phyloP scores from a whole-genome alignment of 2,113 vertebrate genomes.

The Okapia johnstoni region DNA sequence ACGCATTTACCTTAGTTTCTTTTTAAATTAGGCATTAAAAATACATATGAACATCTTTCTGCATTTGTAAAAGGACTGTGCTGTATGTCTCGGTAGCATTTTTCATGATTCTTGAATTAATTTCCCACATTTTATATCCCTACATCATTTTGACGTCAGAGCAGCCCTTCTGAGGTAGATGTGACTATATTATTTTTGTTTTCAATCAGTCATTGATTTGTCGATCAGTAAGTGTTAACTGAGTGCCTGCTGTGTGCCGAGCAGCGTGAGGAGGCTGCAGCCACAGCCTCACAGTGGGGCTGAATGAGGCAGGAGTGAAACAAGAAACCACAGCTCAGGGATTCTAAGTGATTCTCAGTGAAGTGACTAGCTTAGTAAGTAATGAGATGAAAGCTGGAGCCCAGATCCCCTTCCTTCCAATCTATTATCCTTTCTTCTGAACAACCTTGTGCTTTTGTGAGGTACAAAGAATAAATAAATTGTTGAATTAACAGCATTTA shows the following conservation, averaged over 20 bases:
- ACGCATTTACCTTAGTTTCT: background rate
- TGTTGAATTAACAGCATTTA: background rate
- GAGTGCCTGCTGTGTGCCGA: background rate
- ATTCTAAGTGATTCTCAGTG: background rate
- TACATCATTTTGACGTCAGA: background rate
- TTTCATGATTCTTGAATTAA: background rate
- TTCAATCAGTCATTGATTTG: background rate
- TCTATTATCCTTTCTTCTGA: background rate
- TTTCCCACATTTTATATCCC: background rate
- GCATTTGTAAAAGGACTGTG: background rate
- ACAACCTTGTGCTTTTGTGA: background rate
- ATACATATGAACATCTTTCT: background rate
- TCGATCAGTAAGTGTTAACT: background rate
- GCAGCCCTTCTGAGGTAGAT: background rate
- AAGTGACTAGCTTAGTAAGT: background rate
- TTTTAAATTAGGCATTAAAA: background rate
- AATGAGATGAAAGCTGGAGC: background rate
- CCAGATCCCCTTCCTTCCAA: background rate
- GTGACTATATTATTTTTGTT: background rate
- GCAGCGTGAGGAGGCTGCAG: background rate
- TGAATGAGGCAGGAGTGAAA: fast-evolving
- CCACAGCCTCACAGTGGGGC: background rate
- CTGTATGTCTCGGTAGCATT: background rate
- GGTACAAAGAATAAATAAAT: background rate
- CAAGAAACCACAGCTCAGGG: background rate